Conservation (phyloP, 2,888 invertebrate species). For the Rhamphomyia laevipes region DNA sequence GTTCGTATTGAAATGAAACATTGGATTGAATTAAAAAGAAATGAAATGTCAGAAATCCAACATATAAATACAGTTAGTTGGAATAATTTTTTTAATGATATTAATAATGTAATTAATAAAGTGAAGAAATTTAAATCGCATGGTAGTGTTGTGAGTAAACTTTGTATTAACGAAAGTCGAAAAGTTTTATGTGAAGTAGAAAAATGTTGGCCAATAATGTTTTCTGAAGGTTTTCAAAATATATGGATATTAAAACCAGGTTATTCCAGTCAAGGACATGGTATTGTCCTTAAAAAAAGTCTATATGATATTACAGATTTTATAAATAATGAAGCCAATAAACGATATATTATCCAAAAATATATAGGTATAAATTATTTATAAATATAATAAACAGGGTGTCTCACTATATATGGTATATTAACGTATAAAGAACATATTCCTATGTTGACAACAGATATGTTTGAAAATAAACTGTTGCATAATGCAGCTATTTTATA, state of each 20-base stretch:
- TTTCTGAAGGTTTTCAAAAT: slow-evolving; percentile 62
- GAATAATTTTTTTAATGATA: not conserved
- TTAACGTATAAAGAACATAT: too few species aligned
- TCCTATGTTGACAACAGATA: slow-evolving; percentile 52
- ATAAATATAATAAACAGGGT: too few species aligned
- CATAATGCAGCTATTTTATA: too few species aligned
- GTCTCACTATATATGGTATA: too few species aligned
- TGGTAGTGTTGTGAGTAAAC: not conserved
- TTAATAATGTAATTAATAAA: not conserved
- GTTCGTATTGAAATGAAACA: slow-evolving; percentile 37
- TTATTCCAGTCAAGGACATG: slow-evolving; percentile 52
- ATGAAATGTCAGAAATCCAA: too few species aligned
- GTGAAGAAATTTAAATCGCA: not conserved
- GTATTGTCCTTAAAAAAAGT: not conserved
- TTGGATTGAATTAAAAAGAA: too few species aligned
- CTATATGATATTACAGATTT: not conserved
- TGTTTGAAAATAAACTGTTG: too few species aligned
- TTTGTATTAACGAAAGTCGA: slow-evolving; percentile 22
- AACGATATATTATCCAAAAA: not conserved
- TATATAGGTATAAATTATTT: not conserved
- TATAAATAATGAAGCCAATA: not conserved
- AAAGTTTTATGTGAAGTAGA: slow-evolving; percentile 22
- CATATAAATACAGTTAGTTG: not conserved
- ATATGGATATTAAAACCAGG: slow-evolving; percentile 75
- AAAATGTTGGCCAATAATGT: slow-evolving; percentile 47